These are phyloP conservation scores for Diadema setosum DNA, from an alignment of 35 echinoderm and acorn worm species.

Conservation along the genomic window DNA sequence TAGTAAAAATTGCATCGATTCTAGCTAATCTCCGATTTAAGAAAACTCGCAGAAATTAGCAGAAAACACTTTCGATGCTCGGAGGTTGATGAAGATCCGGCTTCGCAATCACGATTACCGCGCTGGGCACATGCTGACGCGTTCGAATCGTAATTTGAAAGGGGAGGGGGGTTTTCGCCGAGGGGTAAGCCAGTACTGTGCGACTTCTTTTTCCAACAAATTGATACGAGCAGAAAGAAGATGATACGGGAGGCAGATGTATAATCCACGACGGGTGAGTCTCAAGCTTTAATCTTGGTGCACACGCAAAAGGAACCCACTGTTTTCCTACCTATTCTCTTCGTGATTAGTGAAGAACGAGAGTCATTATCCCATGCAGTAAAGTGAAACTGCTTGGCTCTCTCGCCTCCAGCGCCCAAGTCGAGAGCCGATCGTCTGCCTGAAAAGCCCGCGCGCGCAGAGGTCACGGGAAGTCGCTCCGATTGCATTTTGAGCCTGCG, in stretches of 20 bases:
- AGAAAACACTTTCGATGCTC: neutral
- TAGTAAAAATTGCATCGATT: no score
- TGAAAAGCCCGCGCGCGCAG: neutral
- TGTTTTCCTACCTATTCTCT: neutral
- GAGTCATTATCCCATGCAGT: neutral
- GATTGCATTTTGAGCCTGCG: neutral
- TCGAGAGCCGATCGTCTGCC: neutral
- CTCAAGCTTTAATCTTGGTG: neutral
- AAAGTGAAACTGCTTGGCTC: neutral
- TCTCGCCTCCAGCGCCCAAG: neutral
- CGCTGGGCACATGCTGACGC: neutral
- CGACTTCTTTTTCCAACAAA: neutral
- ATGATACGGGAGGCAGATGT: neutral
- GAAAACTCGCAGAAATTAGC: neutral
- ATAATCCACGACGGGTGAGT: neutral
- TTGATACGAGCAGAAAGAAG: neutral
- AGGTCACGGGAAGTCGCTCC: neutral
- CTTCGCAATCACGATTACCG: neutral
- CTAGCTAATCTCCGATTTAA: no score
- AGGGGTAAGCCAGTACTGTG: no score
- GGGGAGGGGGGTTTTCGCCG: no score
- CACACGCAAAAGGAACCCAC: neutral
- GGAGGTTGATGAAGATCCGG: neutral
- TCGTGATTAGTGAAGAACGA: neutral
- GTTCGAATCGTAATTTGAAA: neutral